Evolutionary conservation across 2,888 invertebrate genomes (phyloP).

Genomic region (Trissolcus brochymenae): DNA sequence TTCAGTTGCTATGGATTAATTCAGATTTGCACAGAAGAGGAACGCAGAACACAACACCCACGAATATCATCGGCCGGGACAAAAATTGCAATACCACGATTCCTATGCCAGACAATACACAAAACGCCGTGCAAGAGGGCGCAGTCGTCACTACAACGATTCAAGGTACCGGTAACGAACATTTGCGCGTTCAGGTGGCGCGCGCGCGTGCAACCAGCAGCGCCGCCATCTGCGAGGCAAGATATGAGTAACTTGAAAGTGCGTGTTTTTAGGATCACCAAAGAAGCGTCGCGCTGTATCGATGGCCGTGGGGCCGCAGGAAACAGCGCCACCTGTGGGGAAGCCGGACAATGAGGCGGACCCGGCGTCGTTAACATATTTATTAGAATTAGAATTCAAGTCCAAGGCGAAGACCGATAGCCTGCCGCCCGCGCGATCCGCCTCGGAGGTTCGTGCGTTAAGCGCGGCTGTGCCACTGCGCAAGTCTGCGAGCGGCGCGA

Average conservation of each 20-base stretch:
- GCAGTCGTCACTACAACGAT: slow-evolving; percentile 65
- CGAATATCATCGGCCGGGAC: slow-evolving; percentile 77
- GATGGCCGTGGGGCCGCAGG: slow-evolving; percentile 76
- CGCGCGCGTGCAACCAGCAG: neutral
- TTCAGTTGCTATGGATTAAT: slow-evolving; percentile 52
- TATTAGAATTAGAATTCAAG: slow-evolving; percentile 45
- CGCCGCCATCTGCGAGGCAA: neutral
- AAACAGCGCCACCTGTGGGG: slow-evolving; percentile 67
- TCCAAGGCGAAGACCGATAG: slow-evolving; percentile 78
- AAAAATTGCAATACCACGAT: slow-evolving; percentile 84
- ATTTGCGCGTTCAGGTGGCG: neutral
- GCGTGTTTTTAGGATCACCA: slow-evolving; percentile 72
- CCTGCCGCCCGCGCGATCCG: slow-evolving; percentile 79
- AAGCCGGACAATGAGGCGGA: slow-evolving; percentile 61
- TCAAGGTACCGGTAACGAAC: slow-evolving; percentile 64
- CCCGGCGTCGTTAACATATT: slow-evolving; percentile 25
- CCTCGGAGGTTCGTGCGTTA: slow-evolving; percentile 71
- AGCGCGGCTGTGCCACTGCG: slow-evolving; percentile 68
- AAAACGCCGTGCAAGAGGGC: slow-evolving; percentile 68
- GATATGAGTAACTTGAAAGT: no score
- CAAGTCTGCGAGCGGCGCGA: slow-evolving; percentile 79
- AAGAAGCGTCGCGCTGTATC: slow-evolving; percentile 77
- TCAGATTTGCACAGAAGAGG: slow-evolving; percentile 49
- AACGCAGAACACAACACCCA: slow-evolving; percentile 56
- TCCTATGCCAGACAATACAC: slow-evolving; percentile 75